These are phyloP conservation scores for Cremastinae sp. DNA, from an alignment of 2,888 invertebrate genomes.

Conservation along the genomic window DNA sequence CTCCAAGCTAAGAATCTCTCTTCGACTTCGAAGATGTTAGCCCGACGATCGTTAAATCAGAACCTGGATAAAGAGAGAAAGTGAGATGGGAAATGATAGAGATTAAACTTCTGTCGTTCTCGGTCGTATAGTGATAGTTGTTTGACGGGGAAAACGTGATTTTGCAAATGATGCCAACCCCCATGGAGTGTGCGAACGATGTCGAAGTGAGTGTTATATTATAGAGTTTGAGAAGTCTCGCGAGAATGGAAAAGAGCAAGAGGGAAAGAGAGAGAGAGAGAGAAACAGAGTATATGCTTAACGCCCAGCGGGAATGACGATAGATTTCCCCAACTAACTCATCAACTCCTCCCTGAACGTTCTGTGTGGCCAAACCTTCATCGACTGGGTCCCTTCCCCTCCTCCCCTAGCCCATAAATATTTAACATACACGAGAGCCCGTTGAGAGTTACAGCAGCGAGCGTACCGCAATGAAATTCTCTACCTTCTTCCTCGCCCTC, in stretches of 20 bases:
- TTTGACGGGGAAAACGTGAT: slow-evolving; percentile 20
- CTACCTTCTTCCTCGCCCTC: background rate
- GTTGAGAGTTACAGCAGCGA: slow-evolving; percentile 35
- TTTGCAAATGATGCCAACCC: slow-evolving; percentile 45
- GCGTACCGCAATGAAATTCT: slow-evolving; percentile 40
- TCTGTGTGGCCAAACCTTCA: slow-evolving; percentile 27
- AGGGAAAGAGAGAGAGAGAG: slow-evolving; percentile 21
- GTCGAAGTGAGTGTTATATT: slow-evolving; percentile 53
- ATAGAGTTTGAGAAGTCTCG: slow-evolving; percentile 44
- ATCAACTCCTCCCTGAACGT: slow-evolving; percentile 45
- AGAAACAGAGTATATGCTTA: slow-evolving; percentile 18
- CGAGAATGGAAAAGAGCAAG: too few relatives aligned
- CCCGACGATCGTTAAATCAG: slow-evolving; percentile 37
- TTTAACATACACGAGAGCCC: slow-evolving; percentile 47
- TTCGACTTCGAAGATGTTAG: slow-evolving; percentile 21
- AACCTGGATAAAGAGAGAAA: slow-evolving; percentile 20
- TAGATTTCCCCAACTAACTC: slow-evolving; percentile 52
- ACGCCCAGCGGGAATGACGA: slow-evolving; percentile 49
- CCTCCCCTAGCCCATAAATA: slow-evolving; percentile 41
- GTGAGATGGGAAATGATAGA: slow-evolving; percentile 46
- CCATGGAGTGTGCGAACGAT: slow-evolving; percentile 43
- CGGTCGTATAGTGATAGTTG: slow-evolving; percentile 29
- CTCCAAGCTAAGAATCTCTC: slow-evolving; percentile 24
- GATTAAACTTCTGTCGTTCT: slow-evolving; percentile 55
- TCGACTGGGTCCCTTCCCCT: background rate